Evolutionary conservation across 1,140 invertebrate species (phyloP).

Genomic region (Tachypleus tridentatus): DNA sequence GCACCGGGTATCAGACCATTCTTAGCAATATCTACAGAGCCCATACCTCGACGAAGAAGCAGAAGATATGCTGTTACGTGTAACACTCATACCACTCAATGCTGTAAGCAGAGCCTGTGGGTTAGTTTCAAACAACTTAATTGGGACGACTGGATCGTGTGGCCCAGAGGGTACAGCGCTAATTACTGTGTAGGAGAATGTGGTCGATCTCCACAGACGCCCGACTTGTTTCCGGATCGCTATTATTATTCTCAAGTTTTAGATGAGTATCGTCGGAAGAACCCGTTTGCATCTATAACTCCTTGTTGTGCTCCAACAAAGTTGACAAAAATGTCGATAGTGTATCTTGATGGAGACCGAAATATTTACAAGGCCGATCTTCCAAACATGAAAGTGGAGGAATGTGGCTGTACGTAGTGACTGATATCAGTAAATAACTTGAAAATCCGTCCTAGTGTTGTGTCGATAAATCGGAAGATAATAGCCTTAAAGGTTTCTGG

Average conservation of each 20-base stretch:
- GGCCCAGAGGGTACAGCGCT: constrained; percentile 69
- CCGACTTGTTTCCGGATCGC: constrained; percentile 59
- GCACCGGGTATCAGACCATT: constrained; percentile 47
- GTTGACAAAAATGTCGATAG: constrained; percentile 80
- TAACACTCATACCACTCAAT: constrained; percentile 57
- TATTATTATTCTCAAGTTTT: constrained; percentile 73
- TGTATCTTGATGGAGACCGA: constrained; percentile 79
- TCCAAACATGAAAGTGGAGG: constrained; percentile 91
- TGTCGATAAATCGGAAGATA: too few species aligned
- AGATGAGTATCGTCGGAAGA: constrained; percentile 68
- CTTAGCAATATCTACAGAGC: constrained; percentile 65
- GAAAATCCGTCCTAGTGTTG: too few species aligned
- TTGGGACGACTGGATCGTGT: constrained; percentile 93
- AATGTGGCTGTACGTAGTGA: constrained; percentile 76
- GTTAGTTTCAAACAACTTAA: constrained; percentile 79
- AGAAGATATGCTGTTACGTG: constrained; percentile 70
- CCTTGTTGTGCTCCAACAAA: constrained; percentile 89
- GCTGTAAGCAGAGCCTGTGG: constrained; percentile 82
- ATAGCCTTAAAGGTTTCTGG: too few species aligned
- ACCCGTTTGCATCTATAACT: constrained; percentile 51
- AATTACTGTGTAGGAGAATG: constrained; percentile 88
- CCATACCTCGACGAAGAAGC: constrained; percentile 46
- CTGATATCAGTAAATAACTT: too few species aligned
- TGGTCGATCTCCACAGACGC: constrained; percentile 48
- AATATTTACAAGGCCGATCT: constrained; percentile 87